Conservation (phyloP, 2,113 vertebrate species). For the Mormoops blainvillei region DNA sequence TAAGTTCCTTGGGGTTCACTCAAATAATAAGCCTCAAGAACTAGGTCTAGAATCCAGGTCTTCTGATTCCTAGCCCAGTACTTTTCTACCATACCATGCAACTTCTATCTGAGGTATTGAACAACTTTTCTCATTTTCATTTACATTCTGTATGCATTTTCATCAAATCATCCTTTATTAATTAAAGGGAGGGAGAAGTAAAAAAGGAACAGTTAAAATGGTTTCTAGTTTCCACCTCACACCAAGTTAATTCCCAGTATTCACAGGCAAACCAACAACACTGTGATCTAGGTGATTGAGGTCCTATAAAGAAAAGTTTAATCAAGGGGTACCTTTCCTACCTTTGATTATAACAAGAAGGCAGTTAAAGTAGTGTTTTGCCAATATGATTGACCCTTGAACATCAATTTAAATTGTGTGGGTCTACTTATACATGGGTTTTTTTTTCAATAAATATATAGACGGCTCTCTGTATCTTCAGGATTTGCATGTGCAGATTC, state of each 20-base stretch:
- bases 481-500: not conserved
- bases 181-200: not conserved
- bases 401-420: not conserved
- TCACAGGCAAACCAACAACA: not conserved
- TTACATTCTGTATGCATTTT: not conserved
- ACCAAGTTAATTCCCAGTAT: not conserved
- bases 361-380: constrained; percentile 25
- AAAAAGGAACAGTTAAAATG: not conserved
- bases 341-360: constrained; percentile 8
- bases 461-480: not conserved
- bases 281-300: not conserved
- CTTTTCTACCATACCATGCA: not conserved
- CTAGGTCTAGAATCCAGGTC: not conserved
- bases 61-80: not conserved
- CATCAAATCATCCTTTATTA: constrained; percentile 1
- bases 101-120: not conserved
- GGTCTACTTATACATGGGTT: not conserved
- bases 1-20: not conserved
- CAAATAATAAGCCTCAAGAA: not conserved
- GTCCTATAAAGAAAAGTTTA: constrained; percentile 20
- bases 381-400: not conserved
- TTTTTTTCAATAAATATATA: not conserved
- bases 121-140: not conserved
- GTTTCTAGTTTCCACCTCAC: not conserved
- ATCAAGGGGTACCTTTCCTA: not conserved